phyloP scores from a whole-genome alignment of 2,113 vertebrate genomes.

The Catharus bicknelli region DNA sequence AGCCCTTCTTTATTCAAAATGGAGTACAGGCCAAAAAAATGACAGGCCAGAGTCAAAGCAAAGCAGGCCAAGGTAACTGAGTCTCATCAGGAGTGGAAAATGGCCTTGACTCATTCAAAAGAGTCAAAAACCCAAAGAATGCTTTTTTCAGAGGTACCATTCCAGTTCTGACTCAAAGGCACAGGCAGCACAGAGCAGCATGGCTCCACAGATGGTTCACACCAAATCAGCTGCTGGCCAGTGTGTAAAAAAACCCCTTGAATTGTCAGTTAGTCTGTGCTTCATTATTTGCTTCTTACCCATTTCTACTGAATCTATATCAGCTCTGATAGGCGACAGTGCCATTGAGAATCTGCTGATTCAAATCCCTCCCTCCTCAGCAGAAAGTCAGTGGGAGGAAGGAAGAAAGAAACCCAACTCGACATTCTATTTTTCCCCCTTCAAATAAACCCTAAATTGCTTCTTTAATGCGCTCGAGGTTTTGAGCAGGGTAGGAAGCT shows the following conservation, averaged over 20 bases:
- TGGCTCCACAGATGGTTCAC: slow-evolving; percentile 25
- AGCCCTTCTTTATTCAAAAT: neutral
- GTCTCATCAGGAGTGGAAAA: neutral
- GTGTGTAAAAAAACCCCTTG: neutral
- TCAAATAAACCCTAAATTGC: slow-evolving; percentile 70
- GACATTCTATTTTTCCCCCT: slow-evolving; percentile 59
- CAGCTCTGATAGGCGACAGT: slow-evolving; percentile 12
- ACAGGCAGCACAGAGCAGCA: neutral
- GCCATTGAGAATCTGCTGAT: slow-evolving; percentile 63
- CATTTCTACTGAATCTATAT: slow-evolving; percentile 39
- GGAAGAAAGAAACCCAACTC: slow-evolving; percentile 65
- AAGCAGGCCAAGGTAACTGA: neutral
- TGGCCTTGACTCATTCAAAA: neutral
- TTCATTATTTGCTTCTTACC: slow-evolving; percentile 60
- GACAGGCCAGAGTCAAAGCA: neutral
- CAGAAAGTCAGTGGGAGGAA: slow-evolving; percentile 62
- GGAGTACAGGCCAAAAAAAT: neutral
- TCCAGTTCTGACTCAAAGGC: slow-evolving; percentile 36
- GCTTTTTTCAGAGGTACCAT: neutral
- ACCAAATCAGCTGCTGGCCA: slow-evolving; percentile 50
- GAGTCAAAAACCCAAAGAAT: neutral
- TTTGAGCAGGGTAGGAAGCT: slow-evolving; percentile 46
- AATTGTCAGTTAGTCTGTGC: slow-evolving; percentile 38
- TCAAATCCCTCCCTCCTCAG: slow-evolving; percentile 58
- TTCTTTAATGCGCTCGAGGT: slow-evolving; percentile 64